phyloP scores from a whole-genome alignment of 2,888 invertebrate species.

The Willowsia nigromaculata region DNA sequence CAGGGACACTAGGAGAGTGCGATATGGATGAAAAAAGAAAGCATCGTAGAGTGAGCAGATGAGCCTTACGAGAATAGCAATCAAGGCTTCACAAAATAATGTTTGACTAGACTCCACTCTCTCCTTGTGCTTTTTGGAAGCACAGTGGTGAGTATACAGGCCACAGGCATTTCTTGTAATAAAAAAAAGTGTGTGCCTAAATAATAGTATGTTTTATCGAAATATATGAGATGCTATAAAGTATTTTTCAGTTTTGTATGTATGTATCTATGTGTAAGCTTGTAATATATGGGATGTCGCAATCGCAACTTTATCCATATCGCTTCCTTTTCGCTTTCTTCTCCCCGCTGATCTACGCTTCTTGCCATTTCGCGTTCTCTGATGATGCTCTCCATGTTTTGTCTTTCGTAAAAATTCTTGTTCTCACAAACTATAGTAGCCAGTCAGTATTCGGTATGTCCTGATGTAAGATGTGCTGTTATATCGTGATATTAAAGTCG shows the following conservation, averaged over 20 bases:
- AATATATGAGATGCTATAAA: not conserved
- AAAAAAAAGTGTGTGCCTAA: not conserved
- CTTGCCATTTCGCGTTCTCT: not conserved
- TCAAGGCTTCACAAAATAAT: not conserved
- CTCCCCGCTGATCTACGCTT: not conserved
- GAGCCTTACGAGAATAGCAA: not conserved
- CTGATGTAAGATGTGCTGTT: not conserved
- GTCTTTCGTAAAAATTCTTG: not conserved
- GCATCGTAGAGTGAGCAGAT: not conserved
- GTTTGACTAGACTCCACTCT: not conserved
- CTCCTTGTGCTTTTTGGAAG: not conserved
- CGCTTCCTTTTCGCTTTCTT: constrained; percentile 9
- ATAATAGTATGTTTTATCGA: not conserved
- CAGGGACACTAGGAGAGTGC: not conserved
- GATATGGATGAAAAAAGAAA: not conserved
- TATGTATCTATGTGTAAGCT: not conserved
- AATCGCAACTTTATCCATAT: not conserved
- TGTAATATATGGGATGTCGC: not conserved
- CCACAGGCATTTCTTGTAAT: not conserved
- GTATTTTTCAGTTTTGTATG: not conserved
- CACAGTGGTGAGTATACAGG: not conserved
- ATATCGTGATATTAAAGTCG: not conserved
- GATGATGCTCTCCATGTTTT: not conserved
- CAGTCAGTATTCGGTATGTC: constrained; percentile 2
- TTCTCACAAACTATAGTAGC: not conserved